Evolutionary conservation across 30 jellyfish, hydroid and myxozoan species (phyloP).

Genomic region (Catostylus mosaicus): DNA sequence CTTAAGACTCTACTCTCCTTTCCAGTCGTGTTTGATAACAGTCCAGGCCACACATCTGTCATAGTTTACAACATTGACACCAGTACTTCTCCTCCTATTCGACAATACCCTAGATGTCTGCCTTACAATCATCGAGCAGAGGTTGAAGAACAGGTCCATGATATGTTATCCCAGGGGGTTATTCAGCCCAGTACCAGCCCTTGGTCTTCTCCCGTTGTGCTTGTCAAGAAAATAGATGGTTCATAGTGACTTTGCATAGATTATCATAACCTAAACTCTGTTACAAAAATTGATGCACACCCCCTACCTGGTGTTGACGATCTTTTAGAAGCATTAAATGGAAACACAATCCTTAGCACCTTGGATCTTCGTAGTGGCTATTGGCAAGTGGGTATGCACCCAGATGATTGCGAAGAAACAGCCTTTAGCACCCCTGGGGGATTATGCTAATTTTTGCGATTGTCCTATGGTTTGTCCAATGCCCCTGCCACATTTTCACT

Average conservation of each 20-base stretch:
- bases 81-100: slow-evolving; percentile 25
- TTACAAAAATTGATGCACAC: slow-evolving; percentile 45
- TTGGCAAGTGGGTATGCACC: slow-evolving; percentile 12
- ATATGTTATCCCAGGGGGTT: slow-evolving; percentile 50
- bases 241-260: slow-evolving; percentile 29
- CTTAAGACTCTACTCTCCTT: slow-evolving; percentile 38
- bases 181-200: slow-evolving; percentile 69
- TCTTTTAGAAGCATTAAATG: slow-evolving; percentile 33
- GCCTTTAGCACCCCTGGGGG: slow-evolving; percentile 39
- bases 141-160: slow-evolving; percentile 39
- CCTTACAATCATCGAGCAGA: slow-evolving; percentile 32
- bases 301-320: slow-evolving; percentile 57
- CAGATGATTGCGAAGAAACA: slow-evolving; percentile 28
- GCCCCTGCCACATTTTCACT: slow-evolving; percentile 35
- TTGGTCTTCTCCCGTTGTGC: slow-evolving; percentile 66
- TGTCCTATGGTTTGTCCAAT: slow-evolving; percentile 31
- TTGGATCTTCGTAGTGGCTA: slow-evolving; percentile 19
- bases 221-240: slow-evolving; percentile 49
- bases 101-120: slow-evolving; percentile 50
- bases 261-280: slow-evolving; percentile 3
- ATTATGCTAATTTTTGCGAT: slow-evolving; percentile 17
- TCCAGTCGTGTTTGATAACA: slow-evolving; percentile 39
- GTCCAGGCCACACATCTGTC: slow-evolving; percentile 53
- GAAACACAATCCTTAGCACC: slow-evolving; percentile 23
- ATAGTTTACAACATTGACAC: slow-evolving; percentile 24